phyloP scores from a whole-genome alignment of 2,113 vertebrate species.

The Sceloporus undulatus region DNA sequence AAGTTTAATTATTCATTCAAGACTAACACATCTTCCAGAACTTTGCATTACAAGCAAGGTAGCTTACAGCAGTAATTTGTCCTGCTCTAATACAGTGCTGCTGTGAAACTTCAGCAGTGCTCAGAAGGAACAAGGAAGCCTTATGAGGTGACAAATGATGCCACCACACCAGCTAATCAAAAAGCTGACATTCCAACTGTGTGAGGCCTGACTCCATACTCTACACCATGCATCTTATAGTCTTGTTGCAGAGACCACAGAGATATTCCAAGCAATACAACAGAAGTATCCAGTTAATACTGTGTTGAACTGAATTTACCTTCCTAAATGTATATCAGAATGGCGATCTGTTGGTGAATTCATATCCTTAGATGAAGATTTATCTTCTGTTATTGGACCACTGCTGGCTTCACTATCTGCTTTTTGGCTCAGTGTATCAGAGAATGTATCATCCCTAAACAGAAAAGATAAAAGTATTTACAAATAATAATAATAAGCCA shows the following conservation, averaged over 20 bases:
- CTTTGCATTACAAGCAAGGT: no score
- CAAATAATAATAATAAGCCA: no score
- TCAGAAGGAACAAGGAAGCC: neutral
- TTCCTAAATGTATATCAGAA: slow-evolving; percentile 86
- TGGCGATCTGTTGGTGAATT: slow-evolving; percentile 90
- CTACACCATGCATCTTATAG: neutral
- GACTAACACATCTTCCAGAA: no score
- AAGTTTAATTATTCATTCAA: no score
- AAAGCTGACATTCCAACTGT: neutral
- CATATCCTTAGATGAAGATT: slow-evolving; percentile 91
- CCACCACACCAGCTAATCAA: neutral
- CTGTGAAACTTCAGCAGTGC: no score
- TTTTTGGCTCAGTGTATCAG: slow-evolving; percentile 97
- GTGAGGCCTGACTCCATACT: neutral
- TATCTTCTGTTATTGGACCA: slow-evolving; percentile 92
- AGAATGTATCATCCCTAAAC: slow-evolving; percentile 95
- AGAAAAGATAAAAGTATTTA: slow-evolving; percentile 35
- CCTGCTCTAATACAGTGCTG: no score
- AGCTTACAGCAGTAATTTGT: no score
- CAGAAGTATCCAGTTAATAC: neutral
- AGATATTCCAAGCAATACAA: neutral
- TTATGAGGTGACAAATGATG: no score
- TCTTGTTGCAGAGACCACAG: neutral
- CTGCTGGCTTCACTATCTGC: slow-evolving; percentile 98
- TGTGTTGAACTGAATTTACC: slow-evolving; percentile 72